Base-by-base conservation (phyloP, 1,140 invertebrate species). In the Bombus pyrosoma region DNA sequence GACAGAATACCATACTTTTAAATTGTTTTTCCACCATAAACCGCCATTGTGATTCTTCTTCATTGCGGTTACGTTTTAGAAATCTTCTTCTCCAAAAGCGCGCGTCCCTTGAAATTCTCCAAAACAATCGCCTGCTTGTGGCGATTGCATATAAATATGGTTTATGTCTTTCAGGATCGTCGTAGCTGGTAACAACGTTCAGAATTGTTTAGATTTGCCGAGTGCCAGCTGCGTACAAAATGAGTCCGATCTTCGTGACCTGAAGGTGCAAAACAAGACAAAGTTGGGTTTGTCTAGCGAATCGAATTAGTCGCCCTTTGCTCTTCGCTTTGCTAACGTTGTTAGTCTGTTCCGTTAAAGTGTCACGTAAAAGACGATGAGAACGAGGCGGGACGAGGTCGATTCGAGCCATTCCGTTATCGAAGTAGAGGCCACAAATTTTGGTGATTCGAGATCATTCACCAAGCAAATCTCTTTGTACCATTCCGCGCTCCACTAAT, bases 221-320 rank as follows among this genome's bases (percentile, higher is more conserved):
- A 10, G 12, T 41, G 28, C 47, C 6, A 53, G 18, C 47, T 53
- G 47, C 47, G 47, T 53, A 53, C 47, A 53, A 53, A 53, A 53
- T 53, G 47, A 53, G 47, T 53, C 47, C 47, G 32, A 15, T n/a
- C n/a, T 32, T 53, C 32, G 43, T 37, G 66, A 57, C 64, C 32
- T 53, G 43, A 32, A 80, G 28, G 68, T 81, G 79, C 47, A 62
- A 81, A 81, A 64, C 53, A 59, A 73, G 69, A 73, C n/a, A 57
- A 37, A 34, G 22, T 59, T 74, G 25, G 53, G 71, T 74, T 82
- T 74, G 69, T 62, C 34, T 41, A 47, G 32, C 22, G 32, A 82
- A 82, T 82, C 71, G 53, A 64, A 71, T 82, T 82, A 53, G 47
- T 53, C 28, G 34, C 39, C 47, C 53, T 74, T 82, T 64, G 57